Base-by-base conservation (phyloP, 2,888 invertebrate species). In the Zootermopsis nevadensis region DNA sequence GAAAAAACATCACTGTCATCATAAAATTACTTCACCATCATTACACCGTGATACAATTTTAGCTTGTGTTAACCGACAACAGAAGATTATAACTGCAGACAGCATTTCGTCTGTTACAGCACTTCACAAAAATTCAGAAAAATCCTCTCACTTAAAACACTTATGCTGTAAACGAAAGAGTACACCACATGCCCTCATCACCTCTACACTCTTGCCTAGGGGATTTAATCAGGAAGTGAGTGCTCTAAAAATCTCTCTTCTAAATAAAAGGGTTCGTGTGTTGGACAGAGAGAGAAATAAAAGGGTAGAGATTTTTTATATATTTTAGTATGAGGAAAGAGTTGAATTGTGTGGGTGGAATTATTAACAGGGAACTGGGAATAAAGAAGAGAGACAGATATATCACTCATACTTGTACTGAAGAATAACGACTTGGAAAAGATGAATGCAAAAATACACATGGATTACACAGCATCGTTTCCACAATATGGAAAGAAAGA, bases 181-280 rank as follows among this genome's bases (percentile, higher is more conserved):
- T 38, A 74, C 74, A n/a, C 74, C 69, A 69, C 69, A 69, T 69
- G 69, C 33, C 69, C 69, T 35, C 35, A 60, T 33, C 55, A 55
- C 66, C 79, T 79, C 79, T 79, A 79, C 55, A 60, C 79, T 79
- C 79, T n/a, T 12, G 79, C 79, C 55, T 53, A 66, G 79, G 79
- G 79, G 79, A 79, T 79, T 79, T 79, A 79, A 79, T 79, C 79
- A 79, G 79, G 79, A 79, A 79, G 79, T 79, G 79, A 66, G 60
- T 79, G 79, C 79, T 79, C 79, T 79, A 66, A 79, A 79, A 79
- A 66, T 60, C 24, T 60, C 27, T 79, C 79, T 79, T 27, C 79
- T 66, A 79, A 79, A 79, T 79, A 79, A 79, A 79, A 79, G 79
- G 79, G 60, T 35, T 79, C 79, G 74, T 74, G 33, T 66, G 60